A percentile compares a stretch with the other conserved stretches of the same genome.
Evolutionary conservation across 2,888 invertebrate genomes (phyloP).

Genomic region (Acanthopleura granulata): DNA sequence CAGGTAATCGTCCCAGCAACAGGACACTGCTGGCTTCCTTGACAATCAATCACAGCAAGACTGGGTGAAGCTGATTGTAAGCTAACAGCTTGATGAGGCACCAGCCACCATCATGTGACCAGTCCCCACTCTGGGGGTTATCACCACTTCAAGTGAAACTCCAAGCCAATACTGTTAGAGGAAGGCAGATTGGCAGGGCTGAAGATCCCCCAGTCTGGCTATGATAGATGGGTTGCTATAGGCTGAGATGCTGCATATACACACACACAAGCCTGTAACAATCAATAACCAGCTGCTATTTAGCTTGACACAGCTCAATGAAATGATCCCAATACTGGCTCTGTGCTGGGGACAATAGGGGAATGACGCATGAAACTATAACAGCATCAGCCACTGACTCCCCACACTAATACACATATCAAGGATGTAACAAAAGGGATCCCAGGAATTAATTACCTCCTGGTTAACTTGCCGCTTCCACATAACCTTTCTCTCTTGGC

Average conservation of each 20-base stretch:
- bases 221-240: conserved; percentile 18
- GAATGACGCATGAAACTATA: conserved; percentile 17
- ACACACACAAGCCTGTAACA: conserved; percentile 19
- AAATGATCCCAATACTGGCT: conserved; percentile 15
- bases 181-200: neutral
- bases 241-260: conserved; percentile 16
- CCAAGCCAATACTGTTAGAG: neutral
- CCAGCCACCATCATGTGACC: neutral
- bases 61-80: neutral
- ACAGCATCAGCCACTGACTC: conserved; percentile 16
- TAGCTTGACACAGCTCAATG: conserved; percentile 17
- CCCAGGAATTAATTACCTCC: conserved; percentile 13
- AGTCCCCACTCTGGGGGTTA: neutral
- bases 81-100: conserved; percentile 5
- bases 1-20: no score
- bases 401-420: conserved; percentile 1
- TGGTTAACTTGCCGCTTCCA: neutral
- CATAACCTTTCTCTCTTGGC: no score
- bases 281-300: conserved; percentile 20
- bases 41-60: no score
- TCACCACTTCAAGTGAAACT: neutral
- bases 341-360: conserved; percentile 1
- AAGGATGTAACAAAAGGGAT: neutral
- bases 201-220: neutral
- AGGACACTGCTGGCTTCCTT: no score